Evolutionary conservation across 2,113 vertebrate genomes (phyloP), one percentile per base, ranked within the genome.

Genomic region (Halcyon senegalensis): DNA sequence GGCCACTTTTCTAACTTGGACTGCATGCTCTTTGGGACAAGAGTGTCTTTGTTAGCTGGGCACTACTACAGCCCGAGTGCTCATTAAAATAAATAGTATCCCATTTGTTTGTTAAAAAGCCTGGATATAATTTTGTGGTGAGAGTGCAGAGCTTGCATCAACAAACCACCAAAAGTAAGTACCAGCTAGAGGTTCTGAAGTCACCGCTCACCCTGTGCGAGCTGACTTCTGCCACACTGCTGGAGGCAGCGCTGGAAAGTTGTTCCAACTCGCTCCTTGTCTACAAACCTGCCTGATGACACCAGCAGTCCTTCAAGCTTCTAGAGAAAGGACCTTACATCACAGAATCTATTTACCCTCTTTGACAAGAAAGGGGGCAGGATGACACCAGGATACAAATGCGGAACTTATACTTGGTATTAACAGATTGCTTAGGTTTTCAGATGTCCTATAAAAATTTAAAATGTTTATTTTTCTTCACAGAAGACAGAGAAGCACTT

Each of bases 151-250:
- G 30, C 12, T 53, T 43, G 23, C 43, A 75, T 10, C 27, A 81
- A 64, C 39, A 86, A 90, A 55, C 15, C 59, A 77, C 37, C 27
- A 21, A 51, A 82, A 37, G 27, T 15, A 63, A 63, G 51, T 16
- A 39, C 12, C 19, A 39, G 2, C 8, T 11, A 43, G 0, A 2
- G 39, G 27, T 53, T 62, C 68, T 68, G 20, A 87, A 56, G 60
- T 62, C 80, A 63, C 13, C 0, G 1, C 0, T 1, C 64, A 59
- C 6, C 5, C 37, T 2, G 4, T 2, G 16, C 51, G 70, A 81
- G 14, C 33, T 11, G 55, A 70, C 5, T 50, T 46, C 75, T 21
- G 55, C 23, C 83, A 83, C 59, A 37, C 0, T 48, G 44, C 50
- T 67, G 55, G 11, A 59, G 51, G 53, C 21, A 51, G 37, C 76